Base-by-base conservation (phyloP, 1,140 invertebrate species). In the Meloidogyne chitwoodi region DNA sequence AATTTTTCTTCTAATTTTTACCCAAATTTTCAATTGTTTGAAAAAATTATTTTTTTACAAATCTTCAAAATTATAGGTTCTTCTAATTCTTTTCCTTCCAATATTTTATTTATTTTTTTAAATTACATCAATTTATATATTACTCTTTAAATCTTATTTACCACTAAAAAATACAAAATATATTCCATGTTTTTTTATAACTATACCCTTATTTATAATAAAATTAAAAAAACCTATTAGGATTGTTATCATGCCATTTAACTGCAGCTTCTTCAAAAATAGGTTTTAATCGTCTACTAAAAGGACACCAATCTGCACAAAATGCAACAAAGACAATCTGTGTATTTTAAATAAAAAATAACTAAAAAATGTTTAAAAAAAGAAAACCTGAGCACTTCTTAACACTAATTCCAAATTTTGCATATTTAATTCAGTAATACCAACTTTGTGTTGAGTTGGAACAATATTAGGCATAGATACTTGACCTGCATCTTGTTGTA, bases 181-280 rank as follows among this genome's bases (percentile, higher is more conserved):
- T n/a, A n/a, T n/a, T n/a, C n/a, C n/a, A n/a, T n/a, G n/a, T n/a
- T n/a, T n/a, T n/a, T n/a, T n/a, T n/a, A n/a, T n/a, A n/a, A n/a
- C n/a, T n/a, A n/a, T n/a, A n/a, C n/a, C n/a, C n/a, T n/a, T n/a
- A n/a, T n/a, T n/a, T n/a, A n/a, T 16, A n/a, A 19, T 19, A 19
- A 29, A 29, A 38, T n/a, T 22, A n/a, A 5, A 24, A 31, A 67
- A 5, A 73, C 8, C 93, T 93, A 68, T 90, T 81, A 31, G 88
- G 92, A 87, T 94, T 94, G 83, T 92, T 92, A 85, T 91, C 90
- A 61, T 87, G 89, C 75, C 98, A 90, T 90, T 93, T 94, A 83
- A 93, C 92, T 26, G 94, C 93, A 38, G 95, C 93, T 89, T 98
- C 94, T 68, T 97, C 94, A 90, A 96, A 99, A 87, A 97, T 92